Conservation (phyloP, 2,797 vertebrate species). For the Periparus ater region DNA sequence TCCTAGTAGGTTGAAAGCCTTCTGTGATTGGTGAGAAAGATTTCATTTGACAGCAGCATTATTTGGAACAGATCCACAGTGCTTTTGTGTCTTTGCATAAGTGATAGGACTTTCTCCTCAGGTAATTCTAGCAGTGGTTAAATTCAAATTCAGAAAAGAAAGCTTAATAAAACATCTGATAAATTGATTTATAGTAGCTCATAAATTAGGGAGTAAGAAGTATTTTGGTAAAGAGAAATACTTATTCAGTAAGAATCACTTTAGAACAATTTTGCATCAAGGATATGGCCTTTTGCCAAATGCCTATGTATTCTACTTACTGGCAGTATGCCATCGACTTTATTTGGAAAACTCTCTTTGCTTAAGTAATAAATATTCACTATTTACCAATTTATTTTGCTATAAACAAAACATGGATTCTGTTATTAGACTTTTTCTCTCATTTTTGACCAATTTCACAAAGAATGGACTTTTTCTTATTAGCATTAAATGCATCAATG, state of each 20-base stretch:
- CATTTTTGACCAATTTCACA: not conserved
- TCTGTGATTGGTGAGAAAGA: not conserved
- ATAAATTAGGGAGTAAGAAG: conserved; percentile 38
- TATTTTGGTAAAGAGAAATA: conserved; percentile 40
- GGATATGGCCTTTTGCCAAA: conserved; percentile 51
- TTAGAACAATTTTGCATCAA: conserved; percentile 29
- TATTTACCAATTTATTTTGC: conserved; percentile 50
- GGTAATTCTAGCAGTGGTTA: not conserved
- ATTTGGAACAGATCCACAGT: not conserved
- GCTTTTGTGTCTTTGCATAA: not conserved
- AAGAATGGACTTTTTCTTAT: not conserved
- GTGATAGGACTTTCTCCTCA: not conserved
- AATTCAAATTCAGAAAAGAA: conserved; percentile 23
- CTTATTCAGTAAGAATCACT: conserved; percentile 5
- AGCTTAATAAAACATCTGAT: conserved; percentile 2
- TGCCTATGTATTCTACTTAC: not conserved
- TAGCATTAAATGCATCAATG: not conserved
- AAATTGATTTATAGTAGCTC: conserved; percentile 29
- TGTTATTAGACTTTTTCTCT: not conserved
- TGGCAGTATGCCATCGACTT: conserved; percentile 38
- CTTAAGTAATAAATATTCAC: conserved; percentile 59
- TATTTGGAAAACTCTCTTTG: conserved; percentile 51
- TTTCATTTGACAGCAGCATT: not conserved
- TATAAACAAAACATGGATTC: conserved; percentile 42
- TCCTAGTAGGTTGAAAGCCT: not conserved